Percentiles rank a stretch among this genome's conserved stretches.
phyloP scores from a whole-genome alignment of 2,888 invertebrate genomes.

The Lapara coniferarum region DNA sequence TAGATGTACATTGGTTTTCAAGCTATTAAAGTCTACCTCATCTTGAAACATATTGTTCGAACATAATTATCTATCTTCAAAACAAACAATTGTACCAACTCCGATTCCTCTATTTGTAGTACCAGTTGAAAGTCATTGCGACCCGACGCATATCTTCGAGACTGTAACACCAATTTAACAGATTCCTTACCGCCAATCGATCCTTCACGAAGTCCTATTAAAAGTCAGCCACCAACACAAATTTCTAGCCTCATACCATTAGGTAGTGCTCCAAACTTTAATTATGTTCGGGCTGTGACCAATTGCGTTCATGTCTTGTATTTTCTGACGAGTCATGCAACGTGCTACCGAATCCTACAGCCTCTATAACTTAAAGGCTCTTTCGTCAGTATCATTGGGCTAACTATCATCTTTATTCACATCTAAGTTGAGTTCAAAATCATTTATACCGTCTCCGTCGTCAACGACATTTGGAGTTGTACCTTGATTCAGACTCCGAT shows the following conservation, averaged over 20 bases:
- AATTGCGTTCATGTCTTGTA: slow-evolving; percentile 82
- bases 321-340: slow-evolving; percentile 81
- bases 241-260: slow-evolving; percentile 80
- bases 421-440: slow-evolving; percentile 58
- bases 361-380: slow-evolving; percentile 44
- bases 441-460: slow-evolving; percentile 45
- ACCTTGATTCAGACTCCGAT: slow-evolving; percentile 59
- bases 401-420: slow-evolving; percentile 54
- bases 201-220: slow-evolving; percentile 80
- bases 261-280: slow-evolving; percentile 82
- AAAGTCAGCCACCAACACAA: slow-evolving; percentile 80
- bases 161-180: slow-evolving; percentile 62
- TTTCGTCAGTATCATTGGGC: slow-evolving; percentile 37
- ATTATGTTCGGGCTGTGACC: slow-evolving; percentile 83
- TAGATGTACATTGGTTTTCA: too few species aligned
- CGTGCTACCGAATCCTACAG: slow-evolving; percentile 80
- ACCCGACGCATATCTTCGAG: slow-evolving; percentile 24
- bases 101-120: neutral
- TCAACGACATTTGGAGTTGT: slow-evolving; percentile 60
- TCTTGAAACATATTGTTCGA: neutral
- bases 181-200: slow-evolving; percentile 71
- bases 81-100: too few species aligned
- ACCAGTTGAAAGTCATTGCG: neutral
- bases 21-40: too few species aligned
- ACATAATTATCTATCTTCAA: neutral